Conservation (phyloP, 2,797 vertebrate species). For the Cirrhinus mrigala region DNA sequence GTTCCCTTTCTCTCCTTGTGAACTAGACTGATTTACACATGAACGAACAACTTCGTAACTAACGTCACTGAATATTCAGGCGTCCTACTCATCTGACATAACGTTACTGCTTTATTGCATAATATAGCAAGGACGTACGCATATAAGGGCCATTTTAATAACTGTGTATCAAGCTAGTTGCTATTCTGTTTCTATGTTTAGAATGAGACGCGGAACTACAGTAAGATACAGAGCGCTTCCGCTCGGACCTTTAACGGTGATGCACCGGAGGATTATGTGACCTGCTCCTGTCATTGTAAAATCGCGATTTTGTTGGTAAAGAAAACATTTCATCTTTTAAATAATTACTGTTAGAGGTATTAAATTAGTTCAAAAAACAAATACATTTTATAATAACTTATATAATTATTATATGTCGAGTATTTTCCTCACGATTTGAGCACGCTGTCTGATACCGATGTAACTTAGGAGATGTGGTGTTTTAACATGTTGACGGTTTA, state of each 20-base stretch:
- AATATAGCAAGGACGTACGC: neutral
- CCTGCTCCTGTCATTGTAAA: conserved; percentile 23
- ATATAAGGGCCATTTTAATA: neutral
- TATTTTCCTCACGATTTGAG: neutral
- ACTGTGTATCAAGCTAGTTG: neutral
- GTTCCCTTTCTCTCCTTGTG: neutral
- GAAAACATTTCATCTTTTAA: neutral
- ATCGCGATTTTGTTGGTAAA: conserved; percentile 25
- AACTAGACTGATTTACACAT: neutral
- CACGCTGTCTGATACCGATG: neutral
- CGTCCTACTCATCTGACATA: neutral
- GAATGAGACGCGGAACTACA: conserved; percentile 25
- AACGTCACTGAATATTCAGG: neutral
- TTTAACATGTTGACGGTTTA: neutral
- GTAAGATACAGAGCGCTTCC: neutral
- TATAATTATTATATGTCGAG: neutral
- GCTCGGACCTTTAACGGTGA: conserved; percentile 18
- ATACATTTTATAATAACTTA: neutral
- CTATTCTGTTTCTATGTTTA: neutral
- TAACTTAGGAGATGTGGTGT: neutral
- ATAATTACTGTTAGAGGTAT: rapidly evolving
- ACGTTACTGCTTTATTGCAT: neutral
- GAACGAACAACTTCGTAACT: neutral
- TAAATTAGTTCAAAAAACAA: neutral
- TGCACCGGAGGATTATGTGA: conserved; percentile 32